Evolutionary conservation across 2,888 invertebrate genomes (phyloP).

Genomic region (Drosophila formosana): DNA sequence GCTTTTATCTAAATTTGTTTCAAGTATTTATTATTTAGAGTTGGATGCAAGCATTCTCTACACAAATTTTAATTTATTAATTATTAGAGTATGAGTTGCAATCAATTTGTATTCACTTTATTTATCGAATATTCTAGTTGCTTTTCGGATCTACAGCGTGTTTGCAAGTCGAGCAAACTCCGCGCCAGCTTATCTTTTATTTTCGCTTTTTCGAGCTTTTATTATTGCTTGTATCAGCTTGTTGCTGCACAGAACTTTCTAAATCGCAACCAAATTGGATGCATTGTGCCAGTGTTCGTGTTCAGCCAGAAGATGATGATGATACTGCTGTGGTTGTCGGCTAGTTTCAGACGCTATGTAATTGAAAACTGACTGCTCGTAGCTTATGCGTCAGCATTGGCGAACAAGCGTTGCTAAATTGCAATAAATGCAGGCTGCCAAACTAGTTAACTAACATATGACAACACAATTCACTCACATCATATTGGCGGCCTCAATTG

Average conservation of each 20-base stretch:
- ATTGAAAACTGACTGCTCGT: slow-evolving; percentile 14
- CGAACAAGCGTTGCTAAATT: slow-evolving; percentile 5
- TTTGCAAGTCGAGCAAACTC: slow-evolving; percentile 5
- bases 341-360: slow-evolving; percentile 12
- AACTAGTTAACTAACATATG: background rate
- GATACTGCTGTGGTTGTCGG: slow-evolving; percentile 13
- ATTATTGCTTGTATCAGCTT: slow-evolving; percentile 34
- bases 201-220: slow-evolving; percentile 27
- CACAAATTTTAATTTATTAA: no score
- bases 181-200: background rate
- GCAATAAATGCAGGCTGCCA: background rate
- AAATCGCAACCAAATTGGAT: slow-evolving; percentile 30
- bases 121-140: no score
- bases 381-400: background rate
- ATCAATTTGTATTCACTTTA: no score
- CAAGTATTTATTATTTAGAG: no score
- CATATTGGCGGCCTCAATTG: no score
- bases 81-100: no score
- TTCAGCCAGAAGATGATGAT: slow-evolving; percentile 3
- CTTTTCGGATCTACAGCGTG: background rate
- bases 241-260: slow-evolving; percentile 32
- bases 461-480: no score
- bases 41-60: no score
- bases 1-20: no score
- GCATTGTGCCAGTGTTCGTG: slow-evolving; percentile 1